Evolutionary conservation across 2,113 vertebrate genomes (phyloP), one percentile per base, ranked within the genome.

Genomic region (Ammodramus savannarum): DNA sequence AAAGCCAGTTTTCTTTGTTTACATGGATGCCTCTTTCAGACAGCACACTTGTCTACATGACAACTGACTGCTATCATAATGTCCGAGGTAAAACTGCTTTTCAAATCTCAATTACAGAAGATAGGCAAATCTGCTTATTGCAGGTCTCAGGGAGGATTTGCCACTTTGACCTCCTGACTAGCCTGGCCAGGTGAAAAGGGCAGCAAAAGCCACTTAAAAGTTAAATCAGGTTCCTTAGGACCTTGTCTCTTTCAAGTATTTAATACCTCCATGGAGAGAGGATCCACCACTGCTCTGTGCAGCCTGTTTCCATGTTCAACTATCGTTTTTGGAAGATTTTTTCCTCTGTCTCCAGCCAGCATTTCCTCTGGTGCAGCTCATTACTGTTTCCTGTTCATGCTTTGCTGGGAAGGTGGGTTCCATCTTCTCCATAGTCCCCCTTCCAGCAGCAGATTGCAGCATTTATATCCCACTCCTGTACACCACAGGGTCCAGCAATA

Each of bases 401-500:
- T 90, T 74, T 1, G 1, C 68, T 36, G 7, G 23, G 11, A 38
- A 89, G 20, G 26, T 52, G 18, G 11, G 6, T 11, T 75, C 48
- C 57, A 32, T 36, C 58, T 72, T 83, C 36, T 43, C 61, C 27
- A 27, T 3, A 22, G 31, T 4, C 39, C 11, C 32, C 10, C n/a
- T 73, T 38, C 62, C 54, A 57, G 36, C 2, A 48, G 58, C 7
- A 54, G 43, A 26, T 7, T 7, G 19, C 36, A 90, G 48, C 11
- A 23, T 15, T 66, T 58, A 23, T 11, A 63, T 16, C 17, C 16
- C 21, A 4, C 27, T 55, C 25, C 54, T 27, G 7, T 10, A 29
- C 0, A 0, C 7, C 68, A 62, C 4, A 4, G 3, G 2, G 9
- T 46, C 57, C 69, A 79, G 62, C 12, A 83, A 27, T 6, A 48